Base-by-base conservation (phyloP, 2,888 invertebrate genomes). In the Mystacides longicornis region DNA sequence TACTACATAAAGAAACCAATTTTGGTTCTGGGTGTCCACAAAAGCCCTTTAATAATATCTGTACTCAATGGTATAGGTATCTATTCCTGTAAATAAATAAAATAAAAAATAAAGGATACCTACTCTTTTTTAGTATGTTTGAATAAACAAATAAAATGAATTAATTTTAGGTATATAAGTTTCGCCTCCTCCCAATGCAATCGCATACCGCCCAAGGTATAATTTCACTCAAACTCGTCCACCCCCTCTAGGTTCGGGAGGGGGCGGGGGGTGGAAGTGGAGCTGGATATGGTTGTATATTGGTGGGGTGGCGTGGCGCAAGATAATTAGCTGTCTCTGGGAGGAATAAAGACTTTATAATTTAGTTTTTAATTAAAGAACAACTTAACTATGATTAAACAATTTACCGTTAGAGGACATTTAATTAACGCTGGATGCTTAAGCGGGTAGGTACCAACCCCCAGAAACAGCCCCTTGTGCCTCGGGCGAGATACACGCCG, bases 331-430 rank as follows among this genome's bases (percentile, higher is more conserved):
- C 55, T 55, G 55, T 55, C 51, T 50, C 47, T 50, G 20, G 18
- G 51, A 43, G 37, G 37, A 55, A 55, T 50, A 45, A 51, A 55
- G 51, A 55, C 49, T 55, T 55, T 51, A 51, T 55, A 55, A 55
- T 55, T 55, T 50, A 54, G 54, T 54, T 54, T 50, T 54, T 54
- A 54, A 54, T 54, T 54, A 54, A 54, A 54, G 54, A 54, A 54
- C 54, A 54, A 54, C 54, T 54, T 42, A 45, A 54, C 53, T 54
- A 54, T 54, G 53, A 54, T 54, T 54, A 54, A 37, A 54, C 37
- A 49, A 47, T 49, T 49, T 37, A 49, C 48, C 53, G 53, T 54
- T 54, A 54, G 42, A 54, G 47, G 42, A 47, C 21, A 47, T 45
- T 52, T 43, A 49, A 54, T 54, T 54, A 54, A 43, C 21, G 54